phyloP scores from a whole-genome alignment of 2,113 vertebrate genomes.

The Pygoscelis antarcticus region DNA sequence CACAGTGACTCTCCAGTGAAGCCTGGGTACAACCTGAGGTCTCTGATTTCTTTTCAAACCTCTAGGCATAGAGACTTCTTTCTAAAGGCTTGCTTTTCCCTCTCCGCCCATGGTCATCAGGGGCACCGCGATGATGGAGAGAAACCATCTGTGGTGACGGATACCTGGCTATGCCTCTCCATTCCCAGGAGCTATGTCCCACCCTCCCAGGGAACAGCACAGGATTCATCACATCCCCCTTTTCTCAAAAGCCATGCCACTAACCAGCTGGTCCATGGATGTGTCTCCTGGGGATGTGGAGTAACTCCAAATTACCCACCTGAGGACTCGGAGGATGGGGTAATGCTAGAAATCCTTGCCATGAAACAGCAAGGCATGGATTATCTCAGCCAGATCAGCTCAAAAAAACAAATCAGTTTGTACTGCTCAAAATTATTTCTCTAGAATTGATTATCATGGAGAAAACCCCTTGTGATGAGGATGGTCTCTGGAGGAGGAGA shows the following conservation, averaged over 20 bases:
- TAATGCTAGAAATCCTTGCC: not conserved
- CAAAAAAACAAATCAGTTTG: not conserved
- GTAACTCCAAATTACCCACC: not conserved
- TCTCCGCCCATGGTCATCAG: not conserved
- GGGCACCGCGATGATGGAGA: not conserved
- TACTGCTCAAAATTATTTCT: not conserved
- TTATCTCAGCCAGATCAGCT: not conserved
- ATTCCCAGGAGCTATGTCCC: not conserved
- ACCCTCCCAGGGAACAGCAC: not conserved
- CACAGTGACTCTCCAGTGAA: not conserved
- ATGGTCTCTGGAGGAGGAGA: not conserved
- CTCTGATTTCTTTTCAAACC: not conserved
- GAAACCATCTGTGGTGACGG: not conserved
- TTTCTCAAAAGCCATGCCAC: not conserved
- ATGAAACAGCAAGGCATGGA: not conserved
- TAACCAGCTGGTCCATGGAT: not conserved
- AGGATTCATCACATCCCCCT: not conserved
- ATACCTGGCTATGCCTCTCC: not conserved
- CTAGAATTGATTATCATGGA: not conserved
- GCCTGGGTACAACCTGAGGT: not conserved
- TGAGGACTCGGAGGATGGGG: not conserved
- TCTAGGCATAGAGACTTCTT: not conserved
- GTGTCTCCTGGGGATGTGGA: not conserved
- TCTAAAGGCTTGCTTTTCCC: not conserved
- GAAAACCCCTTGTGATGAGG: not conserved